phyloP scores from a whole-genome alignment of 2,113 vertebrate species.

The Cyrtonyx montezumae region DNA sequence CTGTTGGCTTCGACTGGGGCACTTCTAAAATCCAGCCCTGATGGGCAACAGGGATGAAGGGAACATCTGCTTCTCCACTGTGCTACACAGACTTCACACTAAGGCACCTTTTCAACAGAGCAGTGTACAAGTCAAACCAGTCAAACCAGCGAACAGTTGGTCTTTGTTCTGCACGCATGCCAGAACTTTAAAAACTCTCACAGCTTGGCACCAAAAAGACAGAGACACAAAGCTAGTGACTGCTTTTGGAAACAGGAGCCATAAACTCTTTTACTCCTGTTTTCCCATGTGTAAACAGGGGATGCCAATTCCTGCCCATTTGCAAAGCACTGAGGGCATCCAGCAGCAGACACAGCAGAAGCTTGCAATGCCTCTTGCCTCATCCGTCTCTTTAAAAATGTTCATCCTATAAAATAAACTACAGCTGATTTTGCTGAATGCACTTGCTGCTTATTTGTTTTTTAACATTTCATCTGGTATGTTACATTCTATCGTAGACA shows the following conservation, averaged over 20 bases:
- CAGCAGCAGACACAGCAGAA: neutral
- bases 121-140: slow-evolving; percentile 54
- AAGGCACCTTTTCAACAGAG: slow-evolving; percentile 5
- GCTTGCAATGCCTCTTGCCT: neutral
- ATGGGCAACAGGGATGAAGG: slow-evolving; percentile 12
- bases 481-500: neutral
- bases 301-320: neutral
- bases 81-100: neutral
- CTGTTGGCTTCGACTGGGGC: slow-evolving; percentile 11
- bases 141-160: slow-evolving; percentile 53
- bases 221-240: slow-evolving; percentile 33
- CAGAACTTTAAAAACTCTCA: slow-evolving; percentile 48
- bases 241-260: slow-evolving; percentile 44
- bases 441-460: neutral
- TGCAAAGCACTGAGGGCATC: neutral
- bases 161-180: slow-evolving; percentile 65
- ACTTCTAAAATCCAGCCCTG: slow-evolving; percentile 50
- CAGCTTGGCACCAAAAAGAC: slow-evolving; percentile 49
- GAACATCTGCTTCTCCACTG: slow-evolving; percentile 60
- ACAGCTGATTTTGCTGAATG: neutral
- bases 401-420: neutral
- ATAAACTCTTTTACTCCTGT: slow-evolving; percentile 26
- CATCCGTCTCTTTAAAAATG: neutral
- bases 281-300: slow-evolving; percentile 17
- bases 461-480: neutral